Percentiles rank a stretch among this genome's conserved stretches.
phyloP scores from a whole-genome alignment of 2,797 vertebrate genomes.

The Pampus argenteus region DNA sequence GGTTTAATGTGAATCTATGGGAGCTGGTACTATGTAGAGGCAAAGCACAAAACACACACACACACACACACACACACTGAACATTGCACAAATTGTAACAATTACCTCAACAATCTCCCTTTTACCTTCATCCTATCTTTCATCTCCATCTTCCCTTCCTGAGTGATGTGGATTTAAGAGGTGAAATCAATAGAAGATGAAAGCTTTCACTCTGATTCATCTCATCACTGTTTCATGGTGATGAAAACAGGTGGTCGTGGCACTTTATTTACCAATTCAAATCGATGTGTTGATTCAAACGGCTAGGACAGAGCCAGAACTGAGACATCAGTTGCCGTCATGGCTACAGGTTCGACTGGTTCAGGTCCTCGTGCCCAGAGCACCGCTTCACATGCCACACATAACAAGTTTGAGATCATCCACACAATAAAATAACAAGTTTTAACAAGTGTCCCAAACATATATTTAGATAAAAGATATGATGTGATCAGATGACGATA shows the following conservation, averaged over 20 bases:
- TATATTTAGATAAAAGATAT: too few relatives aligned
- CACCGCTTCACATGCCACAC: too few relatives aligned
- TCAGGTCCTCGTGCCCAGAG: too few relatives aligned
- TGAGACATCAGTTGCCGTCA: not conserved
- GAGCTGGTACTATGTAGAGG: not conserved
- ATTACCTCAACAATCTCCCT: not conserved
- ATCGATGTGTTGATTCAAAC: not conserved
- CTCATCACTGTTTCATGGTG: constrained; percentile 1
- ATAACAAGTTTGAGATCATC: too few relatives aligned
- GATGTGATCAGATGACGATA: too few relatives aligned
- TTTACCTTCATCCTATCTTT: not conserved
- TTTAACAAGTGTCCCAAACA: too few relatives aligned
- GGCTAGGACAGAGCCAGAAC: not conserved
- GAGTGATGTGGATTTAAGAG: constrained; percentile 6
- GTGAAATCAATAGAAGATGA: constrained; percentile 14
- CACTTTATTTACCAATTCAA: not conserved
- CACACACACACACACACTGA: not conserved
- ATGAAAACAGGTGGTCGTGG: constrained; percentile 7
- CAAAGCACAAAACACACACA: not conserved
- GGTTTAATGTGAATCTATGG: not conserved
- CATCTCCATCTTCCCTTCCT: not conserved
- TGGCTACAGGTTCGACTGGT: not conserved
- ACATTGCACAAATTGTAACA: not conserved
- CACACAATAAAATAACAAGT: too few relatives aligned
- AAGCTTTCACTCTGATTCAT: not conserved